phyloP scores from a whole-genome alignment of 2,888 invertebrate species.

The Drosophila antonietae region DNA sequence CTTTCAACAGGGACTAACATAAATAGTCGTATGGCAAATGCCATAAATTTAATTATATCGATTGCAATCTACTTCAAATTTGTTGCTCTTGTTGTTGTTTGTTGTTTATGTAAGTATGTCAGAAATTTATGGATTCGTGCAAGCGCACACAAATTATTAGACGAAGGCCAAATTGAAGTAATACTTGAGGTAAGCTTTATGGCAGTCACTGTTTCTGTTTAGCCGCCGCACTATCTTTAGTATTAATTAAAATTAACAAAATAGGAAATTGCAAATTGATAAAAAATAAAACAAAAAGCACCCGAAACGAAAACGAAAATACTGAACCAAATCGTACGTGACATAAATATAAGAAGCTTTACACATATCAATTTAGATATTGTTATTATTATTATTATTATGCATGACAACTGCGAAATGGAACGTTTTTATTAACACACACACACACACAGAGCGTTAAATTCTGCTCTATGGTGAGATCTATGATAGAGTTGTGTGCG shows the following conservation, averaged over 20 bases:
- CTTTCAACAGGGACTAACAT: slow-evolving; percentile 48
- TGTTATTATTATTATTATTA: slow-evolving; percentile 21
- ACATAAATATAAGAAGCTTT: slow-evolving; percentile 30
- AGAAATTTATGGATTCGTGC: slow-evolving; percentile 70
- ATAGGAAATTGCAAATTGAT: slow-evolving; percentile 76
- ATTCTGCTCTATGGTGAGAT: slow-evolving; percentile 4
- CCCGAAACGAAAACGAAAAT: slow-evolving; percentile 39
- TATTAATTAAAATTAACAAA: slow-evolving; percentile 75
- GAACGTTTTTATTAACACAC: slow-evolving; percentile 10
- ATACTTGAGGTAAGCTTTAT: slow-evolving; percentile 50
- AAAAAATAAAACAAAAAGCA: slow-evolving; percentile 28
- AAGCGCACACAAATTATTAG: slow-evolving; percentile 57
- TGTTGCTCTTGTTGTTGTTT: slow-evolving; percentile 34
- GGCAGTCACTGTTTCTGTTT: slow-evolving; percentile 18
- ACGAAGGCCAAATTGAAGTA: slow-evolving; percentile 65
- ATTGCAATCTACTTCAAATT: slow-evolving; percentile 65
- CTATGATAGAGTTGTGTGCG: not conserved
- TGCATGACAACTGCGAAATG: slow-evolving; percentile 25
- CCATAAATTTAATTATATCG: slow-evolving; percentile 70
- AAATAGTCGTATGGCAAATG: slow-evolving; percentile 58
- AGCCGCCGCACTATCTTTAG: slow-evolving; percentile 69
- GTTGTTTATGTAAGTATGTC: slow-evolving; percentile 53
- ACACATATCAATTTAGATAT: slow-evolving; percentile 23
- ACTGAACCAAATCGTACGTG: slow-evolving; percentile 44
- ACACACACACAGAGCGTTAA: not conserved